A percentile compares a stretch with the other conserved stretches of the same genome.
phyloP scores from a whole-genome alignment of 2,797 vertebrate species.

The Gila robusta region DNA sequence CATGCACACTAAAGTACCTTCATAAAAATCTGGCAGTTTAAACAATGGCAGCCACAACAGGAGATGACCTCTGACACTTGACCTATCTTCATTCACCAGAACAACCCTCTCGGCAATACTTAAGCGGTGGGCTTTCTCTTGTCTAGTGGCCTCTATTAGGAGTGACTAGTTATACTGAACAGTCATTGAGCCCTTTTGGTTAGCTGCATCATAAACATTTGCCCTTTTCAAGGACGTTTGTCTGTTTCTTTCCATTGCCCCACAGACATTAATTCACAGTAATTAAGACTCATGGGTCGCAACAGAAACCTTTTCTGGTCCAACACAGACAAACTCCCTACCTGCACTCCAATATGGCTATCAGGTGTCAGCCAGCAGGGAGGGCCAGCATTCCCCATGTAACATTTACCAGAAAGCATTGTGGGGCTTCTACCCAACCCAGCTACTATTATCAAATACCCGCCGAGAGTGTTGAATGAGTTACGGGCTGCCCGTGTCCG shows the following conservation, averaged over 20 bases:
- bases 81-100: conserved; percentile 5
- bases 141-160: conserved; percentile 20
- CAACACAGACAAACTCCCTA: conserved; percentile 24
- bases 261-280: conserved; percentile 21
- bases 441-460: conserved; percentile 40
- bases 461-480: conserved; percentile 8
- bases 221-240: conserved; percentile 13
- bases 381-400: conserved; percentile 25
- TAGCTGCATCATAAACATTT: conserved; percentile 38
- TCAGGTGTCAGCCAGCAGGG: conserved; percentile 40
- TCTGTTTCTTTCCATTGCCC: background rate
- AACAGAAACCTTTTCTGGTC: conserved; percentile 30
- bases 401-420: conserved; percentile 45
- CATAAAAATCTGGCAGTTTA: conserved; percentile 20
- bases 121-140: background rate
- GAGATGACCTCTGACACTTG: conserved; percentile 33
- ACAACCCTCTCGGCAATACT: background rate
- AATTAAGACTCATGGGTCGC: conserved; percentile 42
- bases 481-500: conserved; percentile 21
- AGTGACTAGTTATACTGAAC: background rate
- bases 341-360: conserved; percentile 47
- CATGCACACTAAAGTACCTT: background rate
- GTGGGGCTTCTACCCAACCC: conserved; percentile 17
- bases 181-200: background rate
- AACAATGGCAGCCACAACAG: conserved; percentile 20